phyloP scores from a whole-genome alignment of 2,113 vertebrate species.

The Xiphorhynchus elegans region DNA sequence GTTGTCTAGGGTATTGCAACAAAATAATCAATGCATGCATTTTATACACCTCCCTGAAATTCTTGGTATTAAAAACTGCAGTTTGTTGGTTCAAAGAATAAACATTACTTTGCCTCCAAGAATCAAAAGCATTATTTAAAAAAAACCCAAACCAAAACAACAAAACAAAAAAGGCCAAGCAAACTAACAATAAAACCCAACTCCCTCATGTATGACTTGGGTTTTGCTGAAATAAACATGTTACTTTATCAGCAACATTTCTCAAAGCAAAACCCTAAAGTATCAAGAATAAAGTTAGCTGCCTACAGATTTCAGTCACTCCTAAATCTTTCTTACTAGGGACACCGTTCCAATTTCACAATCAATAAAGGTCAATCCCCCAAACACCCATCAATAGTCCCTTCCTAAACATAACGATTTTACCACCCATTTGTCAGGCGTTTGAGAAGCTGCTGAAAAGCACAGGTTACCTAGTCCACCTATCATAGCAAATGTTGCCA shows the following conservation, averaged over 20 bases:
- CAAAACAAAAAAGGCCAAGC: background rate
- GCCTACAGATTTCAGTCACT: background rate
- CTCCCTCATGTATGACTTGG: background rate
- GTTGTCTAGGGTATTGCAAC: background rate
- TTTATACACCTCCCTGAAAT: background rate
- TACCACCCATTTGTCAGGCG: background rate
- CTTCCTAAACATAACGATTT: background rate
- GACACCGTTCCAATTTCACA: background rate
- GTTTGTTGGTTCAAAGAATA: background rate
- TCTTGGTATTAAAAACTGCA: background rate
- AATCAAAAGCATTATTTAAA: background rate
- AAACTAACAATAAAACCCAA: background rate
- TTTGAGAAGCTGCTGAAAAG: background rate
- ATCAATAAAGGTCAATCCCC: background rate
- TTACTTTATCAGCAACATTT: background rate
- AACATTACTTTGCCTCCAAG: background rate
- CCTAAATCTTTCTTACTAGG: background rate
- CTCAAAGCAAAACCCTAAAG: background rate
- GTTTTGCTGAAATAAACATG: background rate
- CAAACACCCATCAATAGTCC: background rate
- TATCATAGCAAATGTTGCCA: background rate
- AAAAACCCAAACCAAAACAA: background rate
- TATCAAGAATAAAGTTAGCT: background rate
- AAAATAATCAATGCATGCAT: background rate
- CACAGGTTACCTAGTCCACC: background rate